Evolutionary conservation across 1,140 invertebrate species (phyloP), one percentile per base, ranked within the genome.

Genomic region (Dendrolimus kikuchii): DNA sequence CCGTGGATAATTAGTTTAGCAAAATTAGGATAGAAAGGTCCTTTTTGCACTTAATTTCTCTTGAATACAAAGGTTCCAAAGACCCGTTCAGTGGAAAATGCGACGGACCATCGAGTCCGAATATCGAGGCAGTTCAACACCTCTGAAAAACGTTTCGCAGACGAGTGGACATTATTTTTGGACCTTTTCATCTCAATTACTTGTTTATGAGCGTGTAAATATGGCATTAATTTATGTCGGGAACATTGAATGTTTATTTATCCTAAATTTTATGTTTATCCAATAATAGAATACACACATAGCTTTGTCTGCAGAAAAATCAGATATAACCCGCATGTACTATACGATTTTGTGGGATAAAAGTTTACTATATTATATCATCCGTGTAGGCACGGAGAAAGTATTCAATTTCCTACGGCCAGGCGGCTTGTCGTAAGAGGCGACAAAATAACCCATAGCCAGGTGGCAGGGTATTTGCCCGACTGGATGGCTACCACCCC

Each of bases 101-200:
- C 71, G 77, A 65, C 75, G 79, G 77, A 72, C 77, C 77, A 77
- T 61, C 79, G 76, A 80, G 71, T 82, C 67, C 76, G 77, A 76
- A 68, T 74, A 74, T 66, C 70, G 71, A 76, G 69, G 80, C 77
- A 76, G 74, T 77, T 75, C 68, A 82, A 83, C 80, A 83, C 82
- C 80, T 86, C 82, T 82, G 77, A 80, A 86, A 82, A 86, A 80
- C 74, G 60, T 71, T 77, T 86, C 72, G 78, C 82, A 82, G 81
- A 74, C 70, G 66, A 69, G 61, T 81, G 77, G 70, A 72, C 72
- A 62, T 78, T 78, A 86, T 86, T 86, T 86, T 84, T 73, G 74
- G 75, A 70, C 60, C 79, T 86, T 82, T 86, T 86, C 74, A 86
- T 86, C 79, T 78, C 68, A 70, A 66, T 74, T 72, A 73, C 69